Percentiles rank a stretch among this genome's conserved stretches.
Evolutionary conservation across 2,888 invertebrate genomes (phyloP).

Genomic region (Carpatolechia fugitivella): DNA sequence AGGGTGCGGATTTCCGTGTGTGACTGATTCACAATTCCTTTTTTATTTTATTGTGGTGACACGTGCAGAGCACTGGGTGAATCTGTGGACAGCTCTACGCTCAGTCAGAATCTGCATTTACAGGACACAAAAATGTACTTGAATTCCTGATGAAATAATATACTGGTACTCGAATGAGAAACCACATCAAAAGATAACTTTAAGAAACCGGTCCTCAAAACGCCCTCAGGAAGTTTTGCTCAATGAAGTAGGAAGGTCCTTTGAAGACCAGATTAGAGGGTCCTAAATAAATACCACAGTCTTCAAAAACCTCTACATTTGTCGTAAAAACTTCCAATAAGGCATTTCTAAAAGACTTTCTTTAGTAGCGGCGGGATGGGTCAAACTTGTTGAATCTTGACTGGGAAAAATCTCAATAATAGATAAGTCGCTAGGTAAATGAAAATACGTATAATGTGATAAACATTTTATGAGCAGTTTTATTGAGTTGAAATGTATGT

Average conservation of each 20-base stretch:
- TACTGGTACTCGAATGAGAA: background rate
- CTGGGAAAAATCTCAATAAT: background rate
- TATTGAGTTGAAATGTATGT: no score
- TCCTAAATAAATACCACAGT: conserved; percentile 39
- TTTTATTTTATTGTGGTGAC: no score
- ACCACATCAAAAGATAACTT: background rate
- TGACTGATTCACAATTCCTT: no score
- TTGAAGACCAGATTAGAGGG: conserved; percentile 30
- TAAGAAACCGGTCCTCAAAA: background rate
- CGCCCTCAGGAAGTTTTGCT: conserved; percentile 21
- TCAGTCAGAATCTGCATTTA: no score
- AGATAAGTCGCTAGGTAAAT: no score
- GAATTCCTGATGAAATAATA: no score
- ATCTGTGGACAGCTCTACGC: no score
- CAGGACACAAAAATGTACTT: no score
- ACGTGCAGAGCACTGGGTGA: no score
- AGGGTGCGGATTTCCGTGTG: no score
- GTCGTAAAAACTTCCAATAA: conserved; percentile 31
- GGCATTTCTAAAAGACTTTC: background rate
- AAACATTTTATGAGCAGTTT: no score
- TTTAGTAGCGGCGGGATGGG: background rate
- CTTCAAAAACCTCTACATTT: conserved; percentile 29
- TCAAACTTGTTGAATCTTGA: background rate
- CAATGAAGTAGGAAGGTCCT: conserved; percentile 30
- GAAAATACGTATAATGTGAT: no score